A percentile compares a stretch with the other conserved stretches of the same genome.
Conservation (phyloP, 2,797 vertebrate species). For the Mus minutoides region DNA sequence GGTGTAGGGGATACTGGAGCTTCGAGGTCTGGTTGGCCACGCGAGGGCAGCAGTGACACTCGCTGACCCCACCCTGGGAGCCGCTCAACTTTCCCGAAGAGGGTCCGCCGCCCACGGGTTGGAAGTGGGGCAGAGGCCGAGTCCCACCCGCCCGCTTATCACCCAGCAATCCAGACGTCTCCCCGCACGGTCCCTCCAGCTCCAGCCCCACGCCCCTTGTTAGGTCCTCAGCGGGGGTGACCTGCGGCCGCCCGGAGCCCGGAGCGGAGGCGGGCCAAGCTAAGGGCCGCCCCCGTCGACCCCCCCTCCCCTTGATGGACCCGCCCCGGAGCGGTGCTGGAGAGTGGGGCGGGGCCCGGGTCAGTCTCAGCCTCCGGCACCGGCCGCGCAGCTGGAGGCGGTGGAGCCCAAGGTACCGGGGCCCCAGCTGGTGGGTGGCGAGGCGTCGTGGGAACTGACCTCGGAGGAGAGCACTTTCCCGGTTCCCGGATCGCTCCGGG, state of each 20-base stretch:
- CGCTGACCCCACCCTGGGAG: slow-evolving; percentile 37
- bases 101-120: not conserved
- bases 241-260: not conserved
- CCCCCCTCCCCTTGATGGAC: not conserved
- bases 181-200: rapidly evolving
- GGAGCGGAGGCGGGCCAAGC: not conserved
- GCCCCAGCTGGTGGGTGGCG: not conserved
- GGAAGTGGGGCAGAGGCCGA: not conserved
- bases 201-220: rapidly evolving
- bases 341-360: slow-evolving; percentile 67
- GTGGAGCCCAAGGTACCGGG: slow-evolving; percentile 70
- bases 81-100: slow-evolving; percentile 72
- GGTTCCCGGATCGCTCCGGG: not conserved
- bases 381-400: slow-evolving; percentile 72
- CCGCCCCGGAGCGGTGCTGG: slow-evolving; percentile 38
- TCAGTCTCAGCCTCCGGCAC: slow-evolving; percentile 76
- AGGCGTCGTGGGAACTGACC: not conserved
- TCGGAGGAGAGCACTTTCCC: not conserved
- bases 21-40: slow-evolving; percentile 18
- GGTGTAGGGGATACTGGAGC: not conserved
- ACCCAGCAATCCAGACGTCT: rapidly evolving
- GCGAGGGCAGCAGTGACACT: slow-evolving; percentile 74
- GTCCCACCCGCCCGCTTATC: not conserved
- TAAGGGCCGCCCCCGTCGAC: not conserved
- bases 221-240: rapidly evolving